phyloP scores from a whole-genome alignment of 1,140 invertebrate species.

The Liolophura sinensis region DNA sequence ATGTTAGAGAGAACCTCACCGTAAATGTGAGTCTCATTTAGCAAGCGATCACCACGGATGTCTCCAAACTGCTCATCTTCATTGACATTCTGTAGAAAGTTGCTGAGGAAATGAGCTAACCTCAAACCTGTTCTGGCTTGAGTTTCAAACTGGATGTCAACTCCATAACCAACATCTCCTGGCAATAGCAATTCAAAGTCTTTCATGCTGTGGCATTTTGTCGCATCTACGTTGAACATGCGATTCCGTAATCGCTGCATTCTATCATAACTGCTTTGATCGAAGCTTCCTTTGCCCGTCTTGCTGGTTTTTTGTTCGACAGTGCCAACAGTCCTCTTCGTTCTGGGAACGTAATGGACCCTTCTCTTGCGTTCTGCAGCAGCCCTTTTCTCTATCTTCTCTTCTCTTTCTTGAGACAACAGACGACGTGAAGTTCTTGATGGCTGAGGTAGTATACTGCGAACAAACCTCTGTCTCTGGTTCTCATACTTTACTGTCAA shows the following conservation, averaged over 20 bases:
- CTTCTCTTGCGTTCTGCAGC: no score
- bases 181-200: slow-evolving; percentile 46
- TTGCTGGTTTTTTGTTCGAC: slow-evolving; percentile 4
- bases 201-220: slow-evolving; percentile 37
- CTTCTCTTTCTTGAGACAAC: no score
- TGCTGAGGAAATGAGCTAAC: slow-evolving; percentile 92
- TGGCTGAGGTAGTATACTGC: no score
- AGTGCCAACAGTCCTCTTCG: not conserved
- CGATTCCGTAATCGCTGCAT: slow-evolving; percentile 42
- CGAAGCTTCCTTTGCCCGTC: slow-evolving; percentile 1
- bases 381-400: no score
- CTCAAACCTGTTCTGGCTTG: slow-evolving; percentile 89
- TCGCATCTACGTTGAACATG: slow-evolving; percentile 33
- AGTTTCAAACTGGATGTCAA: slow-evolving; percentile 63
- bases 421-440: no score
- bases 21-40: slow-evolving; percentile 56
- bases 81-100: slow-evolving; percentile 91
- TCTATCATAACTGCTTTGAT: slow-evolving; percentile 16
- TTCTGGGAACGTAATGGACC: not conserved
- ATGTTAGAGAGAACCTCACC: slow-evolving; percentile 81
- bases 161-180: slow-evolving; percentile 73
- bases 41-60: slow-evolving; percentile 60
- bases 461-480: no score
- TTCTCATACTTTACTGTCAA: no score
- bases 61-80: slow-evolving; percentile 90